Conservation (phyloP, 2,797 vertebrate species). For the Fundulus diaphanus region DNA sequence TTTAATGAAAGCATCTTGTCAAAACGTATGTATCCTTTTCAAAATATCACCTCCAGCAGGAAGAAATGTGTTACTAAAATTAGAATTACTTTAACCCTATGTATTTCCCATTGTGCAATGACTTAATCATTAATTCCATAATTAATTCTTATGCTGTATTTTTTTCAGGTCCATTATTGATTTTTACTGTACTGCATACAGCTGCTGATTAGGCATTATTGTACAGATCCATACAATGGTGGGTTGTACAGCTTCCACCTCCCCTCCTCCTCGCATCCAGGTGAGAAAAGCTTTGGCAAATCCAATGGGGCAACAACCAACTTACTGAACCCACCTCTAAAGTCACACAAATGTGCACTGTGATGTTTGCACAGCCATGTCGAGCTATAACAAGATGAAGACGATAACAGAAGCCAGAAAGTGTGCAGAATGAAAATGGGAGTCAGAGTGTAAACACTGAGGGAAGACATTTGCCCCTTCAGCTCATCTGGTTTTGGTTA, state of each 20-base stretch:
- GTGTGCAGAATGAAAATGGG: conserved; percentile 27
- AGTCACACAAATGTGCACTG: conserved; percentile 46
- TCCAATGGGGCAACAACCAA: conserved; percentile 7
- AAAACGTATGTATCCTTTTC: background rate
- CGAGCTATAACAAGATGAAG: conserved; percentile 19
- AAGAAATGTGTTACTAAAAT: background rate
- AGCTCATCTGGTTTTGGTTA: conserved; percentile 38
- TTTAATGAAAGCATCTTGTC: background rate
- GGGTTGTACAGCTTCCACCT: background rate
- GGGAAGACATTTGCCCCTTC: background rate
- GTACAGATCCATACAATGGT: background rate
- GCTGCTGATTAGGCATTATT: background rate
- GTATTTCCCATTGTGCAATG: no score
- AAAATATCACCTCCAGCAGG: background rate
- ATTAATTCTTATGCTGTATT: background rate
- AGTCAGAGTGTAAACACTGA: conserved; percentile 14
- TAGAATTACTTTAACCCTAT: background rate
- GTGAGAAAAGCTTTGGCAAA: conserved; percentile 60
- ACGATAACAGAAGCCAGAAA: conserved; percentile 43
- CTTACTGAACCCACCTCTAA: conserved; percentile 27
- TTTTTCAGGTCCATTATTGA: background rate
- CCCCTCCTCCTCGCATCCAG: conserved; percentile 32
- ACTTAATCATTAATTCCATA: no score
- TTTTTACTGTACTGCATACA: background rate
- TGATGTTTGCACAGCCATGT: conserved; percentile 34